Evolutionary conservation across 2,797 vertebrate genomes (phyloP).

Genomic region (Hippocampus kuda): DNA sequence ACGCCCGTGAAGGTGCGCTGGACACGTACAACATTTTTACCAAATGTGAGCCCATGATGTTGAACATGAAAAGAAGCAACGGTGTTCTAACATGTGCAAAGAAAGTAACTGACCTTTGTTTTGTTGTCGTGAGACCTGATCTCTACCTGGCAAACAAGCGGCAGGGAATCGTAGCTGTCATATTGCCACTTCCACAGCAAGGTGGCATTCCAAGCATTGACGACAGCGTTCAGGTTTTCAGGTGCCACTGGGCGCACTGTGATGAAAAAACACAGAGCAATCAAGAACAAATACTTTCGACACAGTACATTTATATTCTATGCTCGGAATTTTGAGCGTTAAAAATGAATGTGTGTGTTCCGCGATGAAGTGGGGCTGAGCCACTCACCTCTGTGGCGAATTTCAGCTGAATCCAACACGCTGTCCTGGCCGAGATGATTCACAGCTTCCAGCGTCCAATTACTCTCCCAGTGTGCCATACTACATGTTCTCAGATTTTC

Average conservation of each 20-base stretch:
- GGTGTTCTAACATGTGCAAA: background rate
- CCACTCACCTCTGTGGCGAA: conserved; percentile 58
- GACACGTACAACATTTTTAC: background rate
- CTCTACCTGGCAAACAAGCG: conserved; percentile 61
- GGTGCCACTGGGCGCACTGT: conserved; percentile 61
- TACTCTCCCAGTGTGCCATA: conserved; percentile 45
- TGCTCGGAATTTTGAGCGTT: background rate
- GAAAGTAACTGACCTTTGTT: conserved; percentile 46
- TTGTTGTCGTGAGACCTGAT: conserved; percentile 20
- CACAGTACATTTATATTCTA: background rate
- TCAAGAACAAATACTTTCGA: background rate
- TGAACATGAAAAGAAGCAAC: background rate
- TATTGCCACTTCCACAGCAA: conserved; percentile 59
- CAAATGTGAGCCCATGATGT: background rate
- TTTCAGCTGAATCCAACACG: conserved; percentile 53
- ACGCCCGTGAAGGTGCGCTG: conserved; percentile 52
- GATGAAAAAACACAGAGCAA: background rate
- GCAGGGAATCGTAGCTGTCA: conserved; percentile 39
- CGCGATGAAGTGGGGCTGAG: background rate
- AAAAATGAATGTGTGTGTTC: background rate
- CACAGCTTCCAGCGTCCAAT: conserved; percentile 58
- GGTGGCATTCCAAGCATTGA: conserved; percentile 51
- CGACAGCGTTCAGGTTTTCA: background rate
- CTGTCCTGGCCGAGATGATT: conserved; percentile 59
- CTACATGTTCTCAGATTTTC: conserved; percentile 16